Evolutionary conservation across 2,888 invertebrate genomes (phyloP), one percentile per base, ranked within the genome.

Genomic region (Monopis laevigella): DNA sequence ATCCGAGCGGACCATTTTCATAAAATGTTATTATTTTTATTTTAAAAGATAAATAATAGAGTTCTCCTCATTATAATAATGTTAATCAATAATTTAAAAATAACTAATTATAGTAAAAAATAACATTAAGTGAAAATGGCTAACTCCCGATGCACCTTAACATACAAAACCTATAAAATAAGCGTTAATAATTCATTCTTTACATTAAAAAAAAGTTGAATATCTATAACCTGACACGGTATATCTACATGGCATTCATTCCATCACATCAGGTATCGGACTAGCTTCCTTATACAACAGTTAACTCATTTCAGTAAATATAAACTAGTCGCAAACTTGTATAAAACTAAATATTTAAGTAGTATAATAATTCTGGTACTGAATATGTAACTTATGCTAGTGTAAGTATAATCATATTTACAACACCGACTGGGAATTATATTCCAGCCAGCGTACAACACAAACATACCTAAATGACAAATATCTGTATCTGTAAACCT

Each of bases 181-280:
- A 13, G 10, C 19, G 27, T 27, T 39, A 13, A 27, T 11, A 39
- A 39, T 39, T 27, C 16, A 39, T n/a, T n/a, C n/a, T n/a, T n/a
- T n/a, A 16, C 10, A 39, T 27, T 11, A 47, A 50, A 49, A 43
- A 50, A 49, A 50, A 51, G 26, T 46, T 42, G 43, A 38, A 32
- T 28, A 41, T 26, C 34, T 49, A 49, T 39, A 26, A 32, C 14
- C 32, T n/a, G 14, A 32, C 32, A 10, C 14, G 7, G 28, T 28
- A 17, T 32, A 32, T 32, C 32, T 67, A 69, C 65, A 73, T 71
- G 71, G 70, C 77, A 69, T 74, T 65, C 65, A 59, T 70, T 69
- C 73, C 70, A 72, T 72, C 75, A 75, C 72, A 71, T 71, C 67
- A 60, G 71, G 61, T 18, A 72, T 74, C 72, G 73, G 80, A 80